A percentile compares a stretch with the other conserved stretches of the same genome.
Evolutionary conservation across 1,140 invertebrate genomes (phyloP).

Genomic region (Pollicipes pollicipes): DNA sequence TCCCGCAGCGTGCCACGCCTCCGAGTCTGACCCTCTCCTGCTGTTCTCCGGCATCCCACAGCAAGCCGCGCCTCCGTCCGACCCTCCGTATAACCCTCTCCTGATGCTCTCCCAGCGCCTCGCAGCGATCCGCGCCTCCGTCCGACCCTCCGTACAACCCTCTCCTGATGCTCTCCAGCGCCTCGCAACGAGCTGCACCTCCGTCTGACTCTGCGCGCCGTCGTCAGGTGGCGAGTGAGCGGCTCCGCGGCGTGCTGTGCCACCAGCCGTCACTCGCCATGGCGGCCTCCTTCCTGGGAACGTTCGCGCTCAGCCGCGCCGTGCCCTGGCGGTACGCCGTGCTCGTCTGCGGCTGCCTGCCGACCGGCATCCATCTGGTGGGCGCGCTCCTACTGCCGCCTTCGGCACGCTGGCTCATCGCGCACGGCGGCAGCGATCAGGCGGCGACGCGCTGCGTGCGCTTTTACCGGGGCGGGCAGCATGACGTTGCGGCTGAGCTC

Average conservation of each 20-base stretch:
- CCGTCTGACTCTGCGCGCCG: too few relatives aligned
- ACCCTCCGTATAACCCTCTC: too few relatives aligned
- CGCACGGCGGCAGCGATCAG: not conserved
- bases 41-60: too few relatives aligned
- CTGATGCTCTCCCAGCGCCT: too few relatives aligned
- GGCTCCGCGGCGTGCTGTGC: not conserved
- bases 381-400: not conserved
- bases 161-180: too few relatives aligned
- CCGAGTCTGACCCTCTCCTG: too few relatives aligned
- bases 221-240: not conserved
- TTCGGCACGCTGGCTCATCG: not conserved
- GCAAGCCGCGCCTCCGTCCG: too few relatives aligned
- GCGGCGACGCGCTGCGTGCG: not conserved
- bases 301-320: not conserved
- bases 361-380: not conserved
- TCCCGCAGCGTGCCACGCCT: too few relatives aligned
- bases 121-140: too few relatives aligned
- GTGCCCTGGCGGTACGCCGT: not conserved
- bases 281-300: not conserved
- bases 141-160: too few relatives aligned
- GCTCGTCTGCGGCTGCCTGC: not conserved
- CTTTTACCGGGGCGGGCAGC: not conserved
- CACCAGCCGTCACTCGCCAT: not conserved
- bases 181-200: too few relatives aligned
- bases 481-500: not conserved